phyloP scores from a whole-genome alignment of 2,797 vertebrate genomes.

The Prionace glauca region DNA sequence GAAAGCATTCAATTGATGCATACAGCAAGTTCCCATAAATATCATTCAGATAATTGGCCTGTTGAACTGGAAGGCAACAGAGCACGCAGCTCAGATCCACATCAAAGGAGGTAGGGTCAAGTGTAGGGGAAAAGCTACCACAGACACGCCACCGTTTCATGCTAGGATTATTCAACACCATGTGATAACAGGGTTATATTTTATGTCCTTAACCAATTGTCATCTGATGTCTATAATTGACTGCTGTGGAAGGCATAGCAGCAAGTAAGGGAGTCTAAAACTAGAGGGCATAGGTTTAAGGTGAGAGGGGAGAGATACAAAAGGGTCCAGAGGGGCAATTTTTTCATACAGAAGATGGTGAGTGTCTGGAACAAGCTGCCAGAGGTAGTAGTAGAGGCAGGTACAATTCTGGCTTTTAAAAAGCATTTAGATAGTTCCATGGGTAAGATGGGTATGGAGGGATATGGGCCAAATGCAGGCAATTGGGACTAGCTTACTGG shows the following conservation, averaged over 20 bases:
- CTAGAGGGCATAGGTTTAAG: too few relatives aligned
- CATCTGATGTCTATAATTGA: too few relatives aligned
- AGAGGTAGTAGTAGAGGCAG: too few relatives aligned
- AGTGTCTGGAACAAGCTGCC: too few relatives aligned
- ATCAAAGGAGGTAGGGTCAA: background rate
- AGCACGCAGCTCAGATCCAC: background rate
- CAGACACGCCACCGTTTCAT: background rate
- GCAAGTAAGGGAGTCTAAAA: background rate
- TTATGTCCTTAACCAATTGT: background rate
- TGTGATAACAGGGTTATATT: background rate
- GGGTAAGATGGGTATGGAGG: too few relatives aligned
- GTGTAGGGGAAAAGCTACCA: background rate
- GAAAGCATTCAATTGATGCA: background rate
- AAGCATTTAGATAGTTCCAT: too few relatives aligned
- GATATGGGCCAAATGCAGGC: too few relatives aligned
- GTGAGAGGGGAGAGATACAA: too few relatives aligned
- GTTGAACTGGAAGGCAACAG: background rate
- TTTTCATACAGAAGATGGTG: too few relatives aligned
- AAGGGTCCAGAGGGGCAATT: too few relatives aligned
- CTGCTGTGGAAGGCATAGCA: background rate
- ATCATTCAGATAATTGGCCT: background rate
- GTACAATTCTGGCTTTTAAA: too few relatives aligned
- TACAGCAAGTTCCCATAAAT: background rate
- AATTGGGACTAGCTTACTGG: too few relatives aligned
- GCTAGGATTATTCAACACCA: background rate